Evolutionary conservation across 1,140 invertebrate species (phyloP), one percentile per base, ranked within the genome.

Genomic region (Eurosta solidaginis): DNA sequence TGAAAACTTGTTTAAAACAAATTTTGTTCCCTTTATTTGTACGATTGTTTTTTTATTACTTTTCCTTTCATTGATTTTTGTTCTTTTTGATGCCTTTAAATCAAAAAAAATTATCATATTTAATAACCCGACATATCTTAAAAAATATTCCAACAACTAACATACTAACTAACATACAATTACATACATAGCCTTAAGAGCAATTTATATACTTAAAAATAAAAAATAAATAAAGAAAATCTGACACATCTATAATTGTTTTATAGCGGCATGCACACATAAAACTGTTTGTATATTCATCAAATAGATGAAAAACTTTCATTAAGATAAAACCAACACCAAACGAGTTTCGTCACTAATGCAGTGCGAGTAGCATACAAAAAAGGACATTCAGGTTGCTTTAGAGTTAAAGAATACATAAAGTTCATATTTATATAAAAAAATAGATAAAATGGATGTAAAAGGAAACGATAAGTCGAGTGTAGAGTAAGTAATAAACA

Each of bases 381-480:
- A 68, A 68, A 29, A 68, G 59, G 59, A 68, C 59, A 68, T 68
- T 68, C 59, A 68, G 59, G 59, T 68, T 68, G 59, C 59, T 40
- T 33, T 20, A 27, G 33, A 68, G 59, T 33, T 40, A 68, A 68
- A 68, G 52, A 33, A 17, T 68, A 68, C 59, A 68, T 40, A 68
- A 68, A 68, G 20, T 33, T 10, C 50, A 52, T 33, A 47, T 1
- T 22, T 22, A 52, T 10, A 52, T 22, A 22, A 17, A 22, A 52
- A 52, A n/a, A n/a, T n/a, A n/a, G n/a, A n/a, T n/a, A n/a, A n/a
- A n/a, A n/a, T n/a, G 49, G 10, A 25, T 52, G 20, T 52, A 52
- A 25, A 52, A 25, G 9, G 20, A 40, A 40, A 27, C 27, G 17
- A 27, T 52, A 25, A 59, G 33, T 14, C n/a, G n/a, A n/a, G 0